These are phyloP conservation scores for Calcarius lapponicus DNA, from an alignment of 2,797 vertebrate species.

Conservation along the genomic window DNA sequence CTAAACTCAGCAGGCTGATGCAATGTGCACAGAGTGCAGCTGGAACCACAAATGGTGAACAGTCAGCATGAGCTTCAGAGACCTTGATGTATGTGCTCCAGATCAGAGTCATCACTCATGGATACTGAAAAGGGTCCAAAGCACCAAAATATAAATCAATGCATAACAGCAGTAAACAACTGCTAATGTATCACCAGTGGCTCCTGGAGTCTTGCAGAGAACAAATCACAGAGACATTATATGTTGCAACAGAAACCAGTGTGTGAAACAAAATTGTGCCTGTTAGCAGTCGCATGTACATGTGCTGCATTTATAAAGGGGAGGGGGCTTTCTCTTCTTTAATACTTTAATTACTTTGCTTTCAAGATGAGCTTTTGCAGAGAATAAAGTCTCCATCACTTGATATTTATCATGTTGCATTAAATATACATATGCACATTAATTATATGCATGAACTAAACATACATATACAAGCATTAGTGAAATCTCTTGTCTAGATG, in stretches of 20 bases:
- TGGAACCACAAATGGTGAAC: not conserved
- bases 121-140: not conserved
- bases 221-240: not conserved
- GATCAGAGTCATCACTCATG: not conserved
- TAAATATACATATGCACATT: not conserved
- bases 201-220: not conserved
- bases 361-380: not conserved
- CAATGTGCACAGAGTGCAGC: not conserved
- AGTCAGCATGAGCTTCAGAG: not conserved
- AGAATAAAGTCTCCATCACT: not conserved
- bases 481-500: not conserved
- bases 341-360: not conserved
- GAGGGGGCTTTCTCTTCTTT: accelerated
- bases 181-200: not conserved
- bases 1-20: not conserved
- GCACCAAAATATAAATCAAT: not conserved
- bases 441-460: not conserved
- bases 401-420: not conserved
- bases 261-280: accelerated
- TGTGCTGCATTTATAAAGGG: not conserved
- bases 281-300: not conserved
- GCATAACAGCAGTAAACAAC: not conserved
- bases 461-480: not conserved
- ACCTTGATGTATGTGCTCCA: not conserved
- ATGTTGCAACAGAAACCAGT: not conserved